Percentiles rank a stretch among this genome's conserved stretches.
These are phyloP conservation scores for Drosophila kambysellisi DNA, from an alignment of 2,888 invertebrate species.

Conservation along the genomic window DNA sequence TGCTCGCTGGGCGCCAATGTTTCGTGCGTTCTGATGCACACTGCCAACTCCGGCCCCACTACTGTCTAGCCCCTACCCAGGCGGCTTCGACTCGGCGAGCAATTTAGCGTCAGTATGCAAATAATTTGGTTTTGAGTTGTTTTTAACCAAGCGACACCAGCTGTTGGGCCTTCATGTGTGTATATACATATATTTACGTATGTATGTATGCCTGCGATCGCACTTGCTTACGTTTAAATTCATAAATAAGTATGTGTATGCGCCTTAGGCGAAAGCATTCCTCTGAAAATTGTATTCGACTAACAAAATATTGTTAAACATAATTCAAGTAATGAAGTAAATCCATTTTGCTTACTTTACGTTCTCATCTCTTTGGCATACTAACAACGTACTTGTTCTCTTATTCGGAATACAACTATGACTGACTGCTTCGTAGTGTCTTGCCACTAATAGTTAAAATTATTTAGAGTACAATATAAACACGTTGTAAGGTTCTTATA, in stretches of 20 bases:
- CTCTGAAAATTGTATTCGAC: slow-evolving; percentile 1
- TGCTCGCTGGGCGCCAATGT: slow-evolving; percentile 74
- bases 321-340: background rate
- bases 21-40: slow-evolving; percentile 57
- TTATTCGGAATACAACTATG: background rate
- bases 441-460: background rate
- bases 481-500: background rate
- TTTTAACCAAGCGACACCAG: slow-evolving; percentile 68
- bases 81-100: slow-evolving; percentile 36
- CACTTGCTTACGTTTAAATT: background rate
- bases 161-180: slow-evolving; percentile 52
- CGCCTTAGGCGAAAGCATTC: background rate
- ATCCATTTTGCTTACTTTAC: background rate
- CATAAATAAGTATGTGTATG: background rate
- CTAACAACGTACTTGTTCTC: background rate
- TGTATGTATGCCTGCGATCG: background rate
- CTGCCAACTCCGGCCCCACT: slow-evolving; percentile 43
- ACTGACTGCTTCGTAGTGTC: background rate
- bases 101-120: slow-evolving; percentile 54
- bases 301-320: background rate
- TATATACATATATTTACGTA: background rate
- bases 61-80: slow-evolving; percentile 58
- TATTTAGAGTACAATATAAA: background rate
- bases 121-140: slow-evolving; percentile 50
- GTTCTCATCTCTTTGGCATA: background rate